Conservation (phyloP, 1,140 invertebrate genomes). For the Drosophila bipectinata region DNA sequence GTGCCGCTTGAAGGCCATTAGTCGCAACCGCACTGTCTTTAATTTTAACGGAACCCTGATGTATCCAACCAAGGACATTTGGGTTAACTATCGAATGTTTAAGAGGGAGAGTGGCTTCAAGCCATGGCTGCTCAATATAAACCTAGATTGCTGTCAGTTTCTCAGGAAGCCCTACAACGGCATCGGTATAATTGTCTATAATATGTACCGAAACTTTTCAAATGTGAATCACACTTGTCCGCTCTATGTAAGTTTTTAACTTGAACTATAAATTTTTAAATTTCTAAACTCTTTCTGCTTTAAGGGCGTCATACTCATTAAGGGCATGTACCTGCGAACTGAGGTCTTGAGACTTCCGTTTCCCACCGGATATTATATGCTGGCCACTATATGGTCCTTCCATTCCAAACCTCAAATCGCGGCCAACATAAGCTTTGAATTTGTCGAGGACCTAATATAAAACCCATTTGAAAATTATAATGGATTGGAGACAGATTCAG, state of each 20-base stretch:
- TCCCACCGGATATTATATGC: slow-evolving; percentile 12
- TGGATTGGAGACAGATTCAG: too few species aligned
- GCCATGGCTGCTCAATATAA: too few species aligned
- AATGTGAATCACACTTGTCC: slow-evolving; percentile 25
- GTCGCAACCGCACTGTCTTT: too few species aligned
- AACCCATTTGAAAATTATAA: too few species aligned
- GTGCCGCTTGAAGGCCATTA: too few species aligned
- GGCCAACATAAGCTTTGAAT: slow-evolving; percentile 8
- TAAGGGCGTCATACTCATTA: slow-evolving; percentile 8
- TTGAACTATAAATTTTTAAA: too few species aligned
- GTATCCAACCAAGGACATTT: too few species aligned
- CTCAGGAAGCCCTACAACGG: too few species aligned
- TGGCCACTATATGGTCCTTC: slow-evolving; percentile 5
- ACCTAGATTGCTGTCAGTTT: too few species aligned
- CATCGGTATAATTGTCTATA: not conserved
- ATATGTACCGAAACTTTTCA: slow-evolving; percentile 2
- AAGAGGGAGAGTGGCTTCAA: too few species aligned
- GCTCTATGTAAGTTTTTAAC: not conserved
- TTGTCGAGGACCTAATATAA: slow-evolving; percentile 1
- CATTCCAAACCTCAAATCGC: slow-evolving; percentile 3
- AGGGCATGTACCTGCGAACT: slow-evolving; percentile 8
- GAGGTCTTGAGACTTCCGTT: not conserved
- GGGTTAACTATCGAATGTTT: too few species aligned
- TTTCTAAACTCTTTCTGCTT: not conserved
- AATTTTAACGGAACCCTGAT: too few species aligned